phyloP scores from a whole-genome alignment of 2,797 vertebrate species.

The Tadarida brasiliensis region DNA sequence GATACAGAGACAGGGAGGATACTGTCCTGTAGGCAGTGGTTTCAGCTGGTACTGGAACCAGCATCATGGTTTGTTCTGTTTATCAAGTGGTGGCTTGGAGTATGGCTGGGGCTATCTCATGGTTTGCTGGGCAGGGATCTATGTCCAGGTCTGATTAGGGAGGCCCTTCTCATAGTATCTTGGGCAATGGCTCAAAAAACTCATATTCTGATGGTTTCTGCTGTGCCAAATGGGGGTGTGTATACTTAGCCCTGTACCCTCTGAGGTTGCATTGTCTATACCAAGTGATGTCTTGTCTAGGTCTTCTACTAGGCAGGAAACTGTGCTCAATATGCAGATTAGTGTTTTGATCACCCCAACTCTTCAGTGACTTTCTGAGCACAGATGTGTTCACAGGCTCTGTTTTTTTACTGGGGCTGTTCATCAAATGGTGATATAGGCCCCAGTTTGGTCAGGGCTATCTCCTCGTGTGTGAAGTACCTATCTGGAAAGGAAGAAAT shows the following conservation, averaged over 20 bases:
- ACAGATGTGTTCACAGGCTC: background rate
- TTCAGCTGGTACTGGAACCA: background rate
- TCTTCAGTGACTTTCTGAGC: background rate
- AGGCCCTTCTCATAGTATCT: background rate
- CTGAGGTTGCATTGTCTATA: background rate
- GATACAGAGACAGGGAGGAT: background rate
- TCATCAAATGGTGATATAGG: background rate
- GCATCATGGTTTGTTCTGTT: background rate
- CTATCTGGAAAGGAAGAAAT: background rate
- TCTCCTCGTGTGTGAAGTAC: background rate
- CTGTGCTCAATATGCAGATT: background rate
- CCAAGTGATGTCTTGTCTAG: background rate
- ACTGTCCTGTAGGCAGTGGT: background rate
- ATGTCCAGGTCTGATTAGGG: background rate
- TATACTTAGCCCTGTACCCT: background rate
- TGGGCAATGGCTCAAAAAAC: background rate
- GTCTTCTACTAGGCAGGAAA: background rate
- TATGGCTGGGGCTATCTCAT: background rate
- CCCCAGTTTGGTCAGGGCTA: background rate
- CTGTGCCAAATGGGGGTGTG: background rate
- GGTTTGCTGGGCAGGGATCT: background rate
- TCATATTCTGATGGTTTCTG: background rate
- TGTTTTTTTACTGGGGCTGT: background rate
- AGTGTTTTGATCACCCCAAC: background rate
- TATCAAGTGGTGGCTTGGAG: background rate